Percentiles rank a stretch among this genome's conserved stretches.
Conservation (phyloP, 2,113 vertebrate species). For the Hypocryptadius cinnamomeus region DNA sequence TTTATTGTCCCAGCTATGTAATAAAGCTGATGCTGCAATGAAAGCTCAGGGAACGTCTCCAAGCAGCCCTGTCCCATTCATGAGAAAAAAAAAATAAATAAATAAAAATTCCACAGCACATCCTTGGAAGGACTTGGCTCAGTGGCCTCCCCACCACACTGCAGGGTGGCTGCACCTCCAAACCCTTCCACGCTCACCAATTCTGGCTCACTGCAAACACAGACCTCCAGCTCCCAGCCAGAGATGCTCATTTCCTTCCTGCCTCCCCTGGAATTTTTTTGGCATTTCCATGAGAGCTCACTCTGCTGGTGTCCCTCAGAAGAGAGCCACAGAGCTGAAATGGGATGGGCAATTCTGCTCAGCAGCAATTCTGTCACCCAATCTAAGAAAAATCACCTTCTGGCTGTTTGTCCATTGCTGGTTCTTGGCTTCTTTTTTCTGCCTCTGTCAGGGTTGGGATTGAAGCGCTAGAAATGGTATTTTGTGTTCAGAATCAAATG, state of each 20-base stretch:
- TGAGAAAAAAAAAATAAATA: neutral
- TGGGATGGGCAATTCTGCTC: neutral
- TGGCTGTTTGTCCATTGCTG: neutral
- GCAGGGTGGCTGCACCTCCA: neutral
- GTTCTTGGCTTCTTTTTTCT: neutral
- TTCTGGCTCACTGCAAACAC: neutral
- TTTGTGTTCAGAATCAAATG: neutral
- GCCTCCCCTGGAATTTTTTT: neutral
- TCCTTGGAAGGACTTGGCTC: neutral
- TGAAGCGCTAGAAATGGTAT: neutral
- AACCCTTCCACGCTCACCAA: accelerated
- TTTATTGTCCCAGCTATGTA: neutral
- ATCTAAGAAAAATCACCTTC: neutral
- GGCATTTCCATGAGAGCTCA: neutral
- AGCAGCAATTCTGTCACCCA: neutral
- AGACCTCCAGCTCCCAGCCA: neutral
- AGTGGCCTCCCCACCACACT: accelerated
- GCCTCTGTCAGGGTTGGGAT: neutral
- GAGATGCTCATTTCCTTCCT: too few species aligned
- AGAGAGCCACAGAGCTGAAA: neutral
- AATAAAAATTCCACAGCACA: neutral
- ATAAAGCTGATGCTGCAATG: neutral
- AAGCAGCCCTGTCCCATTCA: neutral
- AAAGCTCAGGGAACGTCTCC: neutral
- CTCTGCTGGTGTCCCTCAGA: accelerated